Percentiles rank a stretch among this genome's conserved stretches.
Conservation (phyloP, 2,888 invertebrate genomes). For the Neocrepidodera transversa region DNA sequence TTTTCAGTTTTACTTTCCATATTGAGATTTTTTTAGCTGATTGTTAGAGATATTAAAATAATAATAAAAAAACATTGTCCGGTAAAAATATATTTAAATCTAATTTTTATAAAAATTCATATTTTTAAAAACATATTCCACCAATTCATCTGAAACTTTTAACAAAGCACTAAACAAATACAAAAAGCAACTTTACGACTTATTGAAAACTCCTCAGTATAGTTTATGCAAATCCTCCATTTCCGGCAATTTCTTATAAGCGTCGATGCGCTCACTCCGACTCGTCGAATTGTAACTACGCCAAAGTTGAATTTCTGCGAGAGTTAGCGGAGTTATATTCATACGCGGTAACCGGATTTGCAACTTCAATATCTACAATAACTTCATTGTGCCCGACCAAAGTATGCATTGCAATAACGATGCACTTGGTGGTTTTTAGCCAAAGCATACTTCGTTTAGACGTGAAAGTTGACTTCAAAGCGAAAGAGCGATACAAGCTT, state of each 20-base stretch:
- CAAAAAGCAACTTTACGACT: no score
- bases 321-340: background rate
- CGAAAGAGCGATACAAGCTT: background rate
- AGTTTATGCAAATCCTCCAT: background rate
- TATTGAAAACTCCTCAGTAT: background rate
- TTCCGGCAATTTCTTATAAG: background rate
- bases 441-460: constrained; percentile 31
- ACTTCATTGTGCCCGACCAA: constrained; percentile 37
- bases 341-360: constrained; percentile 35
- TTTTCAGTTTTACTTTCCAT: no score
- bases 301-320: background rate
- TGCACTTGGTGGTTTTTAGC: constrained; percentile 31
- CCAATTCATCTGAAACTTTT: no score
- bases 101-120: no score
- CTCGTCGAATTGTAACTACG: background rate
- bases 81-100: no score
- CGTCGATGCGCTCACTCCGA: background rate
- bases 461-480: constrained; percentile 35
- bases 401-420: constrained; percentile 37
- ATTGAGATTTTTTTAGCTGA: no score
- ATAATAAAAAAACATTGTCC: no score
- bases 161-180: no score
- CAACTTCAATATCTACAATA: constrained; percentile 38
- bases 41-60: no score
- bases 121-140: no score